phyloP scores from a whole-genome alignment of 2,797 vertebrate genomes.

The Thamnophis elegans region DNA sequence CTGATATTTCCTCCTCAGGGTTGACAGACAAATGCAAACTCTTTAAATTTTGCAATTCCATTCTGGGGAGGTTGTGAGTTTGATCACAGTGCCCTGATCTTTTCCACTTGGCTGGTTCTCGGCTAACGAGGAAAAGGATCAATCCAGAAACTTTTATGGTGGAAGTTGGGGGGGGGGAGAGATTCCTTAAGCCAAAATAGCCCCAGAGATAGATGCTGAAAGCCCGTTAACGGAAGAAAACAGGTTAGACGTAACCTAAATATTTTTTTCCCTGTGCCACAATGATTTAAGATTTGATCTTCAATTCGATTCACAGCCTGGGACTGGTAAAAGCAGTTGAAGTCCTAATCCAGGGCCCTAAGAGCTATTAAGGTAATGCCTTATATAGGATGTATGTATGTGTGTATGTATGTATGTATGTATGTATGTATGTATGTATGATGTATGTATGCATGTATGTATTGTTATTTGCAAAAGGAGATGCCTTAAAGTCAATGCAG shows the following conservation, averaged over 20 bases:
- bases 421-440: not conserved
- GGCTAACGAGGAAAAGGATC: slow-evolving; percentile 50
- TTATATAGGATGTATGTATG: too few species aligned
- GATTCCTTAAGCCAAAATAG: slow-evolving; percentile 63
- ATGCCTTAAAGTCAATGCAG: slow-evolving; percentile 19
- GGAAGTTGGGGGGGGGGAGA: slow-evolving; percentile 61
- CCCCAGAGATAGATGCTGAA: slow-evolving; percentile 55
- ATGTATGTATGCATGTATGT: not conserved
- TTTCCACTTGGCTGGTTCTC: slow-evolving; percentile 61
- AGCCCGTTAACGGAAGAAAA: slow-evolving; percentile 30
- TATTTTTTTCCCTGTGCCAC: not conserved
- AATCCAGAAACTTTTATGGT: slow-evolving; percentile 67
- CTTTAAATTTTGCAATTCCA: slow-evolving; percentile 73
- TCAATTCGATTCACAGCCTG: too few species aligned
- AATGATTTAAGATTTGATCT: too few species aligned
- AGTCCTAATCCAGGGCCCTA: too few species aligned
- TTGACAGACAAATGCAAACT: slow-evolving; percentile 60
- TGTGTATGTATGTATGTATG: not conserved
- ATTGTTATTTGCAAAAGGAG: not conserved
- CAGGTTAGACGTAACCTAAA: slow-evolving; percentile 13
- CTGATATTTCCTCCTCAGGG: slow-evolving; percentile 52
- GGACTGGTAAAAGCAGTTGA: too few species aligned
- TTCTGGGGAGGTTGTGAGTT: slow-evolving; percentile 67
- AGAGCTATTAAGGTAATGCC: too few species aligned
- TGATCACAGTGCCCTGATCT: slow-evolving; percentile 53